phyloP scores from a whole-genome alignment of 1,140 invertebrate species.

The Hylaeus volcanicus region DNA sequence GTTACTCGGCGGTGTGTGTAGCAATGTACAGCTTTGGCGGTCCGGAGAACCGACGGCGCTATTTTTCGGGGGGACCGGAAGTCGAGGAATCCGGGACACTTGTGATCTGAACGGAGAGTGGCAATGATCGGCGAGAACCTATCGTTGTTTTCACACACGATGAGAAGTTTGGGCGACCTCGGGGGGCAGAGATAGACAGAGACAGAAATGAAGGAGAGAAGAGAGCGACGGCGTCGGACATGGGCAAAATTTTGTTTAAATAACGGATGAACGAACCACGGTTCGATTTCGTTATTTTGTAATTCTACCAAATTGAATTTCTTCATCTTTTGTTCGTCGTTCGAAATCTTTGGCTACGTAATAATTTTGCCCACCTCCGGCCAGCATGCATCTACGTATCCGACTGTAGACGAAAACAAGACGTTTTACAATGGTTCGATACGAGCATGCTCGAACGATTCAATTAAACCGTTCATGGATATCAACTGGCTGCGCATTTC shows the following conservation, averaged over 20 bases:
- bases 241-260: too few relatives aligned
- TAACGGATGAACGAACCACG: too few relatives aligned
- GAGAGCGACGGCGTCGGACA: not conserved
- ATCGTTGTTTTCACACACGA: not conserved
- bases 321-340: too few relatives aligned
- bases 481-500: not conserved
- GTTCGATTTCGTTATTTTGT: too few relatives aligned
- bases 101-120: constrained; percentile 22
- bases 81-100: constrained; percentile 32
- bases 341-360: too few relatives aligned
- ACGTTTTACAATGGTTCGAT: constrained; percentile 16
- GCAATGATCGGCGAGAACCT: not conserved
- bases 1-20: constrained; percentile 12
- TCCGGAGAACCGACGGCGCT: constrained; percentile 4
- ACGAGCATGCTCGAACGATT: not conserved
- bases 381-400: constrained; percentile 25
- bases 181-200: not conserved
- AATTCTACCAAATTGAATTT: too few relatives aligned
- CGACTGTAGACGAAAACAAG: not conserved
- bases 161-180: not conserved
- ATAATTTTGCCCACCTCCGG: too few relatives aligned
- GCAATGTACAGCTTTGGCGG: constrained; percentile 38
- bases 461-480: not conserved
- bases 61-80: constrained; percentile 10
- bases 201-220: not conserved